A percentile compares a stretch with the other conserved stretches of the same genome.
Evolutionary conservation across 2,888 invertebrate genomes (phyloP).

Genomic region (Athalia circularis): DNA sequence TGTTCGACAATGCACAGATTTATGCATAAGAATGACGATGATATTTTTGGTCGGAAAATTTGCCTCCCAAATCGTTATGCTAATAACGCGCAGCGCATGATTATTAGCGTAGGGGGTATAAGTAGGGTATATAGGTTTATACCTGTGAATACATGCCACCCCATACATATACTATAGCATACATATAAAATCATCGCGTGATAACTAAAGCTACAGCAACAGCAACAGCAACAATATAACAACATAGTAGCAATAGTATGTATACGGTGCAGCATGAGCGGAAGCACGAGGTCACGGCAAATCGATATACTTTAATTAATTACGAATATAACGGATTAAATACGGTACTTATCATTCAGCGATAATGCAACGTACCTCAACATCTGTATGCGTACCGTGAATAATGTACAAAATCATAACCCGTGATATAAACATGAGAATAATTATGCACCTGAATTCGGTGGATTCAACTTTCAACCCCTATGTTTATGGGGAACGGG

Average conservation of each 20-base stretch:
- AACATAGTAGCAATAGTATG: no score
- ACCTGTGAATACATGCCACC: neutral
- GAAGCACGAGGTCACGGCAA: constrained; percentile 46
- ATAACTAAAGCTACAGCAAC: neutral
- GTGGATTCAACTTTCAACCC: no score
- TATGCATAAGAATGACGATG: neutral
- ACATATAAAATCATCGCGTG: constrained; percentile 47
- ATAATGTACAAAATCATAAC: neutral
- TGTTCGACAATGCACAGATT: neutral
- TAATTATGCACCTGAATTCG: no score
- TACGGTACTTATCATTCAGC: constrained; percentile 10
- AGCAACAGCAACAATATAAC: neutral
- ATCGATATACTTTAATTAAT: constrained; percentile 48
- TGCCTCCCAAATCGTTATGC: constrained; percentile 46
- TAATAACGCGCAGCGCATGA: constrained; percentile 20
- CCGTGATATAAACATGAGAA: no score
- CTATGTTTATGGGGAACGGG: no score
- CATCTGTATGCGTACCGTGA: neutral
- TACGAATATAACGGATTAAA: constrained; percentile 13
- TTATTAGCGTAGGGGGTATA: constrained; percentile 45
- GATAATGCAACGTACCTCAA: neutral
- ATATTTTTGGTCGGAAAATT: constrained; percentile 33
- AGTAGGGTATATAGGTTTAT: neutral
- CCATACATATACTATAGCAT: neutral
- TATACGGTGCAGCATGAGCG: neutral